phyloP scores from a whole-genome alignment of 2,113 vertebrate genomes.

The Tachysurus vachellii region DNA sequence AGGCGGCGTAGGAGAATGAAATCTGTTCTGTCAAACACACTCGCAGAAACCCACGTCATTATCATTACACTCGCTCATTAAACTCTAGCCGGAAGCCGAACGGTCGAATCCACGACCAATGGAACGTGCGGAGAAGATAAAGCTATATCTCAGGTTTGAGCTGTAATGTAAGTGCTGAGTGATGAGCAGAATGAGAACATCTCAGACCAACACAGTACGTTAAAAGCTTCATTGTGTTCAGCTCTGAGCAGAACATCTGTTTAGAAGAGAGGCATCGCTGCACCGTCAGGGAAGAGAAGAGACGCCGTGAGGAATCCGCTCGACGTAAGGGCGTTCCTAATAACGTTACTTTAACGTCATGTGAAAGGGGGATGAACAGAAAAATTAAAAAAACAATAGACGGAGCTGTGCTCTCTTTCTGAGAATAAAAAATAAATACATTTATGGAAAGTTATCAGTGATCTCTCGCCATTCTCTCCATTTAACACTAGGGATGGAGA shows the following conservation, averaged over 20 bases:
- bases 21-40: conserved; percentile 32
- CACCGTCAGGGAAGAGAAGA: neutral
- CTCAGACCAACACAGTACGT: neutral
- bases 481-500: neutral
- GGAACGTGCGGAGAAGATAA: neutral
- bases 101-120: neutral
- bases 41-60: conserved; percentile 31
- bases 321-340: neutral
- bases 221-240: neutral
- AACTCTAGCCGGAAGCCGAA: neutral
- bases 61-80: conserved; percentile 34
- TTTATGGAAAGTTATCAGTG: neutral
- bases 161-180: neutral
- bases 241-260: neutral
- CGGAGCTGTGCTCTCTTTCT: neutral
- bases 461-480: neutral
- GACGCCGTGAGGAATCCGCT: neutral
- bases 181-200: neutral
- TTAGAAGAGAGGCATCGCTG: neutral
- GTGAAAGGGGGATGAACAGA: neutral
- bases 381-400: neutral
- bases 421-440: neutral
- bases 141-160: neutral
- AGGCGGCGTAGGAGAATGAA: conserved; percentile 33
- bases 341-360: neutral